Conservation (phyloP, 2,113 vertebrate genomes). For the Hippocampus abdominalis region DNA sequence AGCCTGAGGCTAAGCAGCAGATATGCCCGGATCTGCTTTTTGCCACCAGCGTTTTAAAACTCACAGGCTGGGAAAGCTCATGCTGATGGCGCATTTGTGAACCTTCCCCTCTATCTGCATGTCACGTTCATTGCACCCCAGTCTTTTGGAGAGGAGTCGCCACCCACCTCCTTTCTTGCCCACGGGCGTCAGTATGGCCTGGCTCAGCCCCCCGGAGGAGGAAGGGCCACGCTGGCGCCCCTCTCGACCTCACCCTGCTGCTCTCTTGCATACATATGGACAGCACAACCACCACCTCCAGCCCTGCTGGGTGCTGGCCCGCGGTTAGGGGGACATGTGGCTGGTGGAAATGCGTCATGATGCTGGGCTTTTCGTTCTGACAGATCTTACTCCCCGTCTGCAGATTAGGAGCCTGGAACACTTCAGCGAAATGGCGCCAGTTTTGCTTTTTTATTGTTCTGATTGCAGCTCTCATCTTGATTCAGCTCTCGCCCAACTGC, state of each 20-base stretch:
- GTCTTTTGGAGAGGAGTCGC: constrained; percentile 21
- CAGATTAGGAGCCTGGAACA: constrained; percentile 49
- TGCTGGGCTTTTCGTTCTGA: constrained; percentile 51
- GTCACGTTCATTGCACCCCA: not conserved
- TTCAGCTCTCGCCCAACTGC: constrained; percentile 27
- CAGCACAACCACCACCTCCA: constrained; percentile 12
- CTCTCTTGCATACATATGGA: constrained; percentile 46
- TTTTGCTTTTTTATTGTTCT: constrained; percentile 47
- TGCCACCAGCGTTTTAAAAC: constrained; percentile 45
- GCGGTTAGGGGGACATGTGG: constrained; percentile 63
- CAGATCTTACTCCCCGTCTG: constrained; percentile 59
- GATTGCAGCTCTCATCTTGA: constrained; percentile 22
- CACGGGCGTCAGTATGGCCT: constrained; percentile 56
- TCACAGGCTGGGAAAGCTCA: constrained; percentile 32
- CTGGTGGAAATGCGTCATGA: constrained; percentile 68
- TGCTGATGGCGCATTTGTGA: constrained; percentile 29
- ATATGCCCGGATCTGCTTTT: constrained; percentile 45
- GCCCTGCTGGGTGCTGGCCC: constrained; percentile 52
- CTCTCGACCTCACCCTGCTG: constrained; percentile 25
- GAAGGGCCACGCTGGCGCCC: constrained; percentile 41
- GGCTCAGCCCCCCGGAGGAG: constrained; percentile 52
- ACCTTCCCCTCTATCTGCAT: not conserved
- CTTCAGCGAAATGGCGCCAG: constrained; percentile 42
- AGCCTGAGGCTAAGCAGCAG: constrained; percentile 41
- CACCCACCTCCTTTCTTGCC: constrained; percentile 40